phyloP scores from a whole-genome alignment of 2,888 invertebrate species.

The Rugalucina vietnamica region DNA sequence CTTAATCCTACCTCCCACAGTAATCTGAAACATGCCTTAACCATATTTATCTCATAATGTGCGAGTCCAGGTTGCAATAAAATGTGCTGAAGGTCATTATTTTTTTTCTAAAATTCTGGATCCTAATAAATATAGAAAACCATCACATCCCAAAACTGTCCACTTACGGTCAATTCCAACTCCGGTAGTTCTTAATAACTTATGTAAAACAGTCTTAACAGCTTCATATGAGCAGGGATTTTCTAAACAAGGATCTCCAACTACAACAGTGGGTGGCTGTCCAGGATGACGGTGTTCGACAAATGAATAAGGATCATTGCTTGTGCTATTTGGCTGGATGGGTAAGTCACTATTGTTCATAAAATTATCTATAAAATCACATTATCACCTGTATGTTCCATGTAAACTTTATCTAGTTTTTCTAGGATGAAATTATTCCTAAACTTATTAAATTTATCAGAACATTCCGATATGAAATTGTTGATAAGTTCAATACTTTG shows the following conservation, averaged over 20 bases:
- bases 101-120: not conserved
- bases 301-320: not conserved
- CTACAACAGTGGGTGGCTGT: not conserved
- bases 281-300: not conserved
- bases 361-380: no score
- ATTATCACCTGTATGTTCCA: no score
- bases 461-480: not conserved
- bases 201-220: not conserved
- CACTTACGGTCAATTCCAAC: not conserved
- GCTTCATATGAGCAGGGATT: conserved; percentile 27
- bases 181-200: no score
- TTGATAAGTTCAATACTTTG: not conserved
- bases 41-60: conserved; percentile 38
- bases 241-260: conserved; percentile 30
- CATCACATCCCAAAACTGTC: not conserved
- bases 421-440: not conserved
- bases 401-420: not conserved
- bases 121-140: not conserved
- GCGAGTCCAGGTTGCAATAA: conserved; percentile 22
- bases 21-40: conserved; percentile 16
- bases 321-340: not conserved
- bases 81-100: no score
- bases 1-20: conserved; percentile 28
- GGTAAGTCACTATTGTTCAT: not conserved
- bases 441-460: not conserved